These are phyloP conservation scores for Pomatostomus ruficeps DNA, from an alignment of 2,113 vertebrate species.

Conservation along the genomic window DNA sequence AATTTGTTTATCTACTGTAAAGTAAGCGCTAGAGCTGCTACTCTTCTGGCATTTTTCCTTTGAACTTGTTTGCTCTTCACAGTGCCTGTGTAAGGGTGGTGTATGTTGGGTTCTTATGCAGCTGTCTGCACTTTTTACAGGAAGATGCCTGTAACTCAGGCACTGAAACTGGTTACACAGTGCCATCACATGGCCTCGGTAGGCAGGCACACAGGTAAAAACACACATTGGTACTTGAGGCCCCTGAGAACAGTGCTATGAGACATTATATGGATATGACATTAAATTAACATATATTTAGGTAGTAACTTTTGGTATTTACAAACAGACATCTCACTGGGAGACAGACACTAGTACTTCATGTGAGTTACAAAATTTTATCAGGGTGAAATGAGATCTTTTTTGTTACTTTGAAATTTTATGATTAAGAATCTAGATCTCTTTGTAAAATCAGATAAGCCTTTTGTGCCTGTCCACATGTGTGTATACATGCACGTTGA, in stretches of 20 bases:
- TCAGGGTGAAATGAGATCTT: neutral
- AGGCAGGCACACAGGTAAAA: neutral
- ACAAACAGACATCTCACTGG: neutral
- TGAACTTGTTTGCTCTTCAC: neutral
- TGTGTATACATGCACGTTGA: rapidly evolving
- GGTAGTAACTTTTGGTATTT: neutral
- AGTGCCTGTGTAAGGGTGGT: neutral
- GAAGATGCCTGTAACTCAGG: neutral
- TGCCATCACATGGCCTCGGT: neutral
- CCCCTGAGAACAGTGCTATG: rapidly evolving
- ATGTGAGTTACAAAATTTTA: neutral
- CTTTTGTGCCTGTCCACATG: neutral
- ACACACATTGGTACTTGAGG: neutral
- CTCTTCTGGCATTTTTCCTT: neutral
- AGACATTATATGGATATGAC: neutral
- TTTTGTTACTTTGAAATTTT: neutral
- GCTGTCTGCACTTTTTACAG: neutral
- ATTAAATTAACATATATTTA: neutral
- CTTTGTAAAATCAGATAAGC: neutral
- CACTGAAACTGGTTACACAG: neutral
- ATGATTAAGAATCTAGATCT: neutral
- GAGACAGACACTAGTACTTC: neutral
- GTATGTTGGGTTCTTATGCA: neutral
- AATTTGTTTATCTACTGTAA: neutral
- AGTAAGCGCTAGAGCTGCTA: neutral